Evolutionary conservation across 2,797 vertebrate species (phyloP), one percentile per base, ranked within the genome.

Genomic region (Mus minutoides): DNA sequence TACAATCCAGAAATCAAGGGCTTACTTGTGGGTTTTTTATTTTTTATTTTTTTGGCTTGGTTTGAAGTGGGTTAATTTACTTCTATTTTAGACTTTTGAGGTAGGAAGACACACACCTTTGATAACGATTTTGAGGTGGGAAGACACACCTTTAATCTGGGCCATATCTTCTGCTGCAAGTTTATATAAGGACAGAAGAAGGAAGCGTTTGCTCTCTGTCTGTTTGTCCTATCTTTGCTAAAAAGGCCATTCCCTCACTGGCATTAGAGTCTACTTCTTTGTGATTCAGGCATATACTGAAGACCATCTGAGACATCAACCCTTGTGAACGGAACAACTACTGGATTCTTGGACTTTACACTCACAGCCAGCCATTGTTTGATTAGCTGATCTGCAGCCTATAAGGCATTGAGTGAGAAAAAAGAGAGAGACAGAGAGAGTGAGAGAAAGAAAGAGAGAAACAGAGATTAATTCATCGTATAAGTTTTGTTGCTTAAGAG

Each of bases 381-480:
- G 24, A 83, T 26, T 31, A 43, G 37, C 24, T 19, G 21, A 73
- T 22, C 19, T 73, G 37, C 37, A 71, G 34, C 16, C 17, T 37
- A n/a, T 69, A 69, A 69, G 17, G 34, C 34, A n/a, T 69, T 69
- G 60, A 6, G 31, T 6, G 13, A 34, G 62, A 6, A 31, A 26
- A 24, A 9, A 10, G 21, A 2, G 0, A 26, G 60, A 8, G 60
- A 22, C 9, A 49, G 6, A 8, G 8, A 2, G 10, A 4, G 26
- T 3, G 60, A 2, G 22, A 9, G 7, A 8, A 2, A 8, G 62
- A 13, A 1, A 11, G 24, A 26, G 60, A 62, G 60, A 62, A 9
- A 26, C 29, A 64, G 29, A 31, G 62, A 64, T 26, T 40, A 7
- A 79, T 58, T 82, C 7, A 82, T 60, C 40, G 12, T 82, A 4